These are phyloP conservation scores for Drosophila borborema DNA, from an alignment of 2,888 invertebrate genomes.

Conservation along the genomic window DNA sequence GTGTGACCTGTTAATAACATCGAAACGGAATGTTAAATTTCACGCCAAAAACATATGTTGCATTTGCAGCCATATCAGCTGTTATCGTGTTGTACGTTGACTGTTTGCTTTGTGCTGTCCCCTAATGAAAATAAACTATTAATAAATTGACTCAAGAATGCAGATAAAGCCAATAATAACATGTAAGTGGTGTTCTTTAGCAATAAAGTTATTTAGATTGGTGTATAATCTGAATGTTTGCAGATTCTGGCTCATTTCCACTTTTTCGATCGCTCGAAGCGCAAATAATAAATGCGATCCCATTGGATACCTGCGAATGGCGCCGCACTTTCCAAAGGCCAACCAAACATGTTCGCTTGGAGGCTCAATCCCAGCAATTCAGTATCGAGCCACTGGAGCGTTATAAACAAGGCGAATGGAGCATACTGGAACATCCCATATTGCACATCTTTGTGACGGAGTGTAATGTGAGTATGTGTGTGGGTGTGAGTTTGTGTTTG, in stretches of 20 bases:
- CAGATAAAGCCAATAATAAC: constrained; percentile 83
- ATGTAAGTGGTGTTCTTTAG: constrained; percentile 67
- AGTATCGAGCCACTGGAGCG: constrained; percentile 88
- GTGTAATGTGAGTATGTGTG: constrained; percentile 89
- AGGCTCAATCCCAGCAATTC: constrained; percentile 92
- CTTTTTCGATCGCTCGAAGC: constrained; percentile 93
- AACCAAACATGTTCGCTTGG: constrained; percentile 92
- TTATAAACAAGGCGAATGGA: constrained; percentile 90
- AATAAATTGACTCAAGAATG: constrained; percentile 61
- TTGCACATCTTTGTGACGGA: constrained; percentile 98
- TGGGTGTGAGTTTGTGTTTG: not conserved
- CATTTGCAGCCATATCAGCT: constrained; percentile 36
- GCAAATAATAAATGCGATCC: constrained; percentile 91
- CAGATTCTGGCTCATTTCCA: constrained; percentile 94
- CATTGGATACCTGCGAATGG: constrained; percentile 96
- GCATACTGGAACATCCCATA: constrained; percentile 94
- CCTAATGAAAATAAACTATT: constrained; percentile 40
- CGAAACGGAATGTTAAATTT: constrained; percentile 10
- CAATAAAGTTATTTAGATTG: not conserved
- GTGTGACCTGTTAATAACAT: constrained; percentile 14
- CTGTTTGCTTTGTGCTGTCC: constrained; percentile 23
- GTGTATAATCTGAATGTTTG: not conserved
- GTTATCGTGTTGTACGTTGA: constrained; percentile 37
- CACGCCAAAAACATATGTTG: constrained; percentile 31
- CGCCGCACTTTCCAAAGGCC: constrained; percentile 94